phyloP scores from a whole-genome alignment of 2,888 invertebrate genomes.

The Conchocele bisecta region DNA sequence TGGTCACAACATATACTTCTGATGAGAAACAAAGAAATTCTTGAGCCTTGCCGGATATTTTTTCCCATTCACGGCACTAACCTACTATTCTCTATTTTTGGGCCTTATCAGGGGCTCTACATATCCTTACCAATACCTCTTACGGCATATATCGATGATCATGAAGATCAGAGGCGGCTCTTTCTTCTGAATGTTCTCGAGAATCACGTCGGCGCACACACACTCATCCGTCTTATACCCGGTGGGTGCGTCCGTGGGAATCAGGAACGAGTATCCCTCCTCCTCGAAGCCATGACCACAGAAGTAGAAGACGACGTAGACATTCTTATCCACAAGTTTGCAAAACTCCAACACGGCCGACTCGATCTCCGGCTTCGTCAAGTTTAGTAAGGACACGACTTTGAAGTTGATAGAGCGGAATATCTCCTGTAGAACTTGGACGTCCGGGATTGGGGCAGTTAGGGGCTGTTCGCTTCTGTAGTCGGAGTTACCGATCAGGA shows the following conservation, averaged over 20 bases:
- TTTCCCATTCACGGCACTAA: too few relatives aligned
- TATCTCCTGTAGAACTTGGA: constrained; percentile 76
- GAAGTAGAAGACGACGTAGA: constrained; percentile 81
- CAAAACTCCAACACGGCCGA: constrained; percentile 82
- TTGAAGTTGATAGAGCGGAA: constrained; percentile 80
- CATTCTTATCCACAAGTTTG: constrained; percentile 81
- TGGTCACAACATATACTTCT: too few relatives aligned
- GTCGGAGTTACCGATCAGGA: constrained; percentile 83
- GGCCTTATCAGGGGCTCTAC: too few relatives aligned
- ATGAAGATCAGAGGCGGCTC: constrained; percentile 82
- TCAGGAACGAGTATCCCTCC: constrained; percentile 82
- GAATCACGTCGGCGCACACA: constrained; percentile 72
- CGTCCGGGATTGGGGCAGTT: constrained; percentile 72
- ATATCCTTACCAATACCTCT: too few relatives aligned
- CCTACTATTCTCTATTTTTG: too few relatives aligned
- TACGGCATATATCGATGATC: constrained; percentile 83
- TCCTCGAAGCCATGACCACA: constrained; percentile 84
- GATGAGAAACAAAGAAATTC: too few relatives aligned
- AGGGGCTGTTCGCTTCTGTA: constrained; percentile 81
- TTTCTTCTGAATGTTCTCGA: constrained; percentile 77
- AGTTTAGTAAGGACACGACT: constrained; percentile 83
- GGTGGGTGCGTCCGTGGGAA: constrained; percentile 82
- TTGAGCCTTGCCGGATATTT: too few relatives aligned
- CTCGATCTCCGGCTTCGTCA: constrained; percentile 82
- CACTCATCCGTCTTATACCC: constrained; percentile 80